Conservation (phyloP, 2,113 vertebrate species). For the Polyodon spathula region DNA sequence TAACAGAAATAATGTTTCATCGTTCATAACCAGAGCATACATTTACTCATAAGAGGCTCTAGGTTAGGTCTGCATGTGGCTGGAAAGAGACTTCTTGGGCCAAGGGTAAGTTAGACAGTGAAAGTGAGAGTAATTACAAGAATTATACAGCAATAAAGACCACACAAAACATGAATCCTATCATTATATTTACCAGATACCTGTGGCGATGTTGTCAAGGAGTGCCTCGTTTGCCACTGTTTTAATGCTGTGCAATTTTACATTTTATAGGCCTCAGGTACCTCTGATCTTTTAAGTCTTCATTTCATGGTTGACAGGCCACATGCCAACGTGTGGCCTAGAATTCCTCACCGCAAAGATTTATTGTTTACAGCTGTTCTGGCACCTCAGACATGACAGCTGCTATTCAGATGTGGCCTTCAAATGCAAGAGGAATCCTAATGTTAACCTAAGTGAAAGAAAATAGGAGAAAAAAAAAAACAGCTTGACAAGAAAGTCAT, state of each 20-base stretch:
- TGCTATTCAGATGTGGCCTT: slow-evolving; percentile 76
- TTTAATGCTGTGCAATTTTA: slow-evolving; percentile 7
- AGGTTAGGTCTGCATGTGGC: slow-evolving; percentile 37
- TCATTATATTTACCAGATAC: slow-evolving; percentile 30
- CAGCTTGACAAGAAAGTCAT: slow-evolving; percentile 70
- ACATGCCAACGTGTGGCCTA: slow-evolving; percentile 67
- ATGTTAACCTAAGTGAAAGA: no score
- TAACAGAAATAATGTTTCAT: slow-evolving; percentile 29
- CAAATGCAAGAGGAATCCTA: slow-evolving; percentile 36
- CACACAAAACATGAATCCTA: slow-evolving; percentile 34
- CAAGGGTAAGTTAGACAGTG: neutral
- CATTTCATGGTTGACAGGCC: slow-evolving; percentile 89
- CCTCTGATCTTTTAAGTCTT: slow-evolving; percentile 82
- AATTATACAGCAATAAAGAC: slow-evolving; percentile 32
- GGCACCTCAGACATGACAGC: slow-evolving; percentile 67
- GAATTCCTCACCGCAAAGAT: slow-evolving; percentile 74
- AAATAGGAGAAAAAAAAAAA: no score
- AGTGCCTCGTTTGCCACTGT: neutral
- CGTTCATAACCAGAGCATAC: slow-evolving; percentile 33
- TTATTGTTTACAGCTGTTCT: slow-evolving; percentile 85
- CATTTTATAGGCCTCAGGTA: slow-evolving; percentile 39
- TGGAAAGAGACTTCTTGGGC: slow-evolving; percentile 9
- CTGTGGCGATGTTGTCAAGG: slow-evolving; percentile 30
- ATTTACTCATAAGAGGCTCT: slow-evolving; percentile 44
- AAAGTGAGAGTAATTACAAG: slow-evolving; percentile 13